Percentiles rank a stretch among this genome's conserved stretches.
phyloP scores from a whole-genome alignment of 2,113 vertebrate genomes.

The Tupaia chinensis region DNA sequence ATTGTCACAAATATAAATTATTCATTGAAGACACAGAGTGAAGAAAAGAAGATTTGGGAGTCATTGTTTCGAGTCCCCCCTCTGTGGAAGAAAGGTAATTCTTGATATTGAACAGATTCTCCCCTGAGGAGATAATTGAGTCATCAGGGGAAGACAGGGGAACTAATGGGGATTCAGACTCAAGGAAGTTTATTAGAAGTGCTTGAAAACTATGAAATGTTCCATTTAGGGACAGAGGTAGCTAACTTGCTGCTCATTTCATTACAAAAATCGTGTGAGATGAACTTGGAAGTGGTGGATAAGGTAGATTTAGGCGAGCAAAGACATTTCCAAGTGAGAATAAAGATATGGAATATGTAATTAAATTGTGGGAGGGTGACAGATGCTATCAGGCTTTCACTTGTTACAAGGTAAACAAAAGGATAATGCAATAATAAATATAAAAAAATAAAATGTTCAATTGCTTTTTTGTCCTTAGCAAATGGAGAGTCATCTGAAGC shows the following conservation, averaged over 20 bases:
- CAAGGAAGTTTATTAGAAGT: conserved; percentile 59
- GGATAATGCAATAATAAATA: conserved; percentile 68
- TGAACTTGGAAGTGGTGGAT: background rate
- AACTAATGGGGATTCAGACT: conserved; percentile 53
- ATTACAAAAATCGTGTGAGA: conserved; percentile 36
- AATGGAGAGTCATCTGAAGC: conserved; percentile 63
- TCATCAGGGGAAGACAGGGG: conserved; percentile 45
- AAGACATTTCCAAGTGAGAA: conserved; percentile 9
- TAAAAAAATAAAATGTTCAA: conserved; percentile 69
- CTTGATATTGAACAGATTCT: conserved; percentile 66
- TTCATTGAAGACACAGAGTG: conserved; percentile 11
- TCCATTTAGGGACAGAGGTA: conserved; percentile 22
- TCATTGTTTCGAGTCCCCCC: background rate
- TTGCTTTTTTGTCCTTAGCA: conserved; percentile 52
- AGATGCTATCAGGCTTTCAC: conserved; percentile 52
- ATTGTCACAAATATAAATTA: conserved; percentile 42
- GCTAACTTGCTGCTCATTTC: conserved; percentile 32
- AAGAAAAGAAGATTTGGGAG: background rate
- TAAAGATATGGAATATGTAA: conserved; percentile 56
- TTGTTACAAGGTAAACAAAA: conserved; percentile 64
- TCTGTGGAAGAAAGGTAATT: conserved; percentile 62
- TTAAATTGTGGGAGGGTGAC: conserved; percentile 62
- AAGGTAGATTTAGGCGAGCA: background rate
- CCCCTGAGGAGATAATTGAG: conserved; percentile 72
- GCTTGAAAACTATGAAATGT: conserved; percentile 57